Evolutionary conservation across 1,140 invertebrate genomes (phyloP), one percentile per base, ranked within the genome.

Genomic region (Eumeta japonica): DNA sequence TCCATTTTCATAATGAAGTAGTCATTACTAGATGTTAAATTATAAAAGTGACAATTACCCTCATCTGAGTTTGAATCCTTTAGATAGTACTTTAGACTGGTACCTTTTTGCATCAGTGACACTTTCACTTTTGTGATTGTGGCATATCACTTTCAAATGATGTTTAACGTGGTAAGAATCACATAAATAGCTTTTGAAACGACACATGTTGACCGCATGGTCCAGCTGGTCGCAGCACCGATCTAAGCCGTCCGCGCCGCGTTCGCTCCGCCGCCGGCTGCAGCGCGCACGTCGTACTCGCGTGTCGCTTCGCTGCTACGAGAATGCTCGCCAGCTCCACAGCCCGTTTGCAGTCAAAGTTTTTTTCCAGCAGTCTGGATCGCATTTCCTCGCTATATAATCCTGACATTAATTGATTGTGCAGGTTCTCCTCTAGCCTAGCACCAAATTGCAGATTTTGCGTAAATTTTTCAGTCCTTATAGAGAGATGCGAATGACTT

Each of bases 111-210:
- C 19, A 17, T 14, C 33, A 15, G 10, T 19, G n/a, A n/a, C n/a
- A n/a, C 19, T 28, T 2, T 2, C 30, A 17, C 13, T 28, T 1
- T 29, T 34, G n/a, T 29, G 13, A 14, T 28, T 34, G 27, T n/a
- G 19, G 16, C 33, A 35, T 7, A 39, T 19, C 10, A 13, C 29
- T 16, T 39, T 39, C 12, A 49, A 24, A 27, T 48, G 46, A 2
- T 42, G 41, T 18, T 41, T 48, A 15, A 32, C 9, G n/a, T 34
- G 35, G 10, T 36, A 48, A 15, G 5, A 4, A 38, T 44, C 46
- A 41, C 41, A 48, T 7, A 36, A 24, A 28, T 40, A 47, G 16
- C 37, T 33, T 37, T 43, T 47, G 35, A 35, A 47, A 11, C 41
- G 37, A 35, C 45, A 40, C 24, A 15, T 19, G 27, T 24, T 35